A percentile compares a stretch with the other conserved stretches of the same genome.
phyloP scores from a whole-genome alignment of 2,797 vertebrate genomes.

The Erethizon dorsatum region DNA sequence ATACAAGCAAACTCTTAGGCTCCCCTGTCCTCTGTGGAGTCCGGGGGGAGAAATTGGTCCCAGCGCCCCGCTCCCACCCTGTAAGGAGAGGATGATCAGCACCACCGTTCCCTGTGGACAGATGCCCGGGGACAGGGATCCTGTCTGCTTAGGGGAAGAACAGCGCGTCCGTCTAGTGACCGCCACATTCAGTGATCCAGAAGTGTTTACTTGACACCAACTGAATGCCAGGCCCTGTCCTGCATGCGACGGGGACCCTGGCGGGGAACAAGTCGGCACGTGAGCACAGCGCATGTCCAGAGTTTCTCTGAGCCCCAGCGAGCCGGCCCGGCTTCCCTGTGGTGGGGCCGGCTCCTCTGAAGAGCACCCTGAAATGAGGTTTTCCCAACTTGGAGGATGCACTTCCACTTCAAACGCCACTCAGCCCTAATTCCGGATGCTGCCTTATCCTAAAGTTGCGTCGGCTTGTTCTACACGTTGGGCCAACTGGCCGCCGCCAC shows the following conservation, averaged over 20 bases:
- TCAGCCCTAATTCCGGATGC: neutral
- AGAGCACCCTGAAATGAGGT: neutral
- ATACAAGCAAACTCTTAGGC: neutral
- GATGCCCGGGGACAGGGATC: too few species aligned
- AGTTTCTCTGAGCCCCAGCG: neutral
- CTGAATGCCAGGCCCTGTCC: too few species aligned
- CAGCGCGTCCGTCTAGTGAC: neutral
- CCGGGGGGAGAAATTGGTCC: neutral
- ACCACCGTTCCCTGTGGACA: neutral
- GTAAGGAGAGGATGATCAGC: too few species aligned
- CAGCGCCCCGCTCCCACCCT: too few species aligned
- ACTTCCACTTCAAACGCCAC: neutral
- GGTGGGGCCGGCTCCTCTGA: neutral
- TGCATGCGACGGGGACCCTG: too few species aligned
- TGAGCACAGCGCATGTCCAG: too few species aligned
- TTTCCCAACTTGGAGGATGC: accelerated
- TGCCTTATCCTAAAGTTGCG: neutral
- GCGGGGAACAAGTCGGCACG: neutral
- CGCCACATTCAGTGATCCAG: neutral
- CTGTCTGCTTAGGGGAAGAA: neutral
- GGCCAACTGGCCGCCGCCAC: neutral
- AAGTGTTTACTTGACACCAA: neutral
- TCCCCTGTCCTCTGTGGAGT: neutral
- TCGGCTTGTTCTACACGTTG: too few species aligned
- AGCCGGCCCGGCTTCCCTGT: neutral